Conservation (phyloP, 92 coral and sea anemone genomes). For the Epizoanthus illoricatus region DNA sequence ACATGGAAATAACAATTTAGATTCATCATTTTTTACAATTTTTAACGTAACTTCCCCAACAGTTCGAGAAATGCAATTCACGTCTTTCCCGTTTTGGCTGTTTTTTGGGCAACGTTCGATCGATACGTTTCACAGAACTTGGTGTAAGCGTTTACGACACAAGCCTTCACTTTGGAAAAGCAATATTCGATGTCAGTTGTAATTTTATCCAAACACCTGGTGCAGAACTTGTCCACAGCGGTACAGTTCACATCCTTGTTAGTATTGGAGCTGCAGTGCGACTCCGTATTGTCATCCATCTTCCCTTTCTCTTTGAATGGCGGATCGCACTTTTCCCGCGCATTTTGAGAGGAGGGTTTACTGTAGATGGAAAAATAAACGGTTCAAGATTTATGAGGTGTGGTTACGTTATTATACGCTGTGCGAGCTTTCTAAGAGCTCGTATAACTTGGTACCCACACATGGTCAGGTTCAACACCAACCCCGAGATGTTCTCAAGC, state of each 20-base stretch:
- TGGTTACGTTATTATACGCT: not conserved
- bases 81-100: not conserved
- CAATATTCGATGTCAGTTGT: not conserved
- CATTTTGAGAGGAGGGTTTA: not conserved
- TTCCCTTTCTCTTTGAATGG: not conserved
- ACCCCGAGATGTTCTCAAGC: too few species aligned
- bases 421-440: not conserved
- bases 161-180: not conserved
- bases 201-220: not conserved
- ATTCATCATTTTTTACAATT: too few species aligned
- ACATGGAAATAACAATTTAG: not conserved
- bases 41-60: too few species aligned
- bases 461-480: too few species aligned
- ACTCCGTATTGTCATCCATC: not conserved
- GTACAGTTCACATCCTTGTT: not conserved
- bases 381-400: not conserved
- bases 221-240: not conserved
- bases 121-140: slow-evolving; percentile 8
- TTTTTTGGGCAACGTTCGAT: too few species aligned
- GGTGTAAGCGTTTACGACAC: not conserved
- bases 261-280: not conserved
- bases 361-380: not conserved
- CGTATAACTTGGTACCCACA: not conserved
- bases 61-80: too few species aligned
- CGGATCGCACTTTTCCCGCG: not conserved